Percentiles rank a stretch among this genome's conserved stretches.
Evolutionary conservation across 2,888 invertebrate species (phyloP).

Genomic region (Sycophila texana): DNA sequence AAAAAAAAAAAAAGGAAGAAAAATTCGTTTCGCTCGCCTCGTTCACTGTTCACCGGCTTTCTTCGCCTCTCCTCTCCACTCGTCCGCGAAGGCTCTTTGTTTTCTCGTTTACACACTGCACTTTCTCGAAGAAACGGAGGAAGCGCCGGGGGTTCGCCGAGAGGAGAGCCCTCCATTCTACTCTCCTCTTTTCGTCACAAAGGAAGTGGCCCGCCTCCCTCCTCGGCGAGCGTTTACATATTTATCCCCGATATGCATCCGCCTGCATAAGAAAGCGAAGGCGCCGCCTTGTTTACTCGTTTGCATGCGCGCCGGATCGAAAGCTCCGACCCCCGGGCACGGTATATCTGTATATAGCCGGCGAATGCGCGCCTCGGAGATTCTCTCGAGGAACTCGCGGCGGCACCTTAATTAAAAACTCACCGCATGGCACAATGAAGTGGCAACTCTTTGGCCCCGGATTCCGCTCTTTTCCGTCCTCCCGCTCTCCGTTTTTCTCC

Average conservation of each 20-base stretch:
- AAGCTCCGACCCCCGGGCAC: not conserved
- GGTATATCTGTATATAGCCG: not conserved
- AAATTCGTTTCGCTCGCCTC: not conserved
- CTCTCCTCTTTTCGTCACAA: constrained; percentile 35
- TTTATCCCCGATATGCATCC: constrained; percentile 55
- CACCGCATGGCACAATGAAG: constrained; percentile 71
- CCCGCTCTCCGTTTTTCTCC: constrained; percentile 6
- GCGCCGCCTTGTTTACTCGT: constrained; percentile 20
- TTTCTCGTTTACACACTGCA: constrained; percentile 49
- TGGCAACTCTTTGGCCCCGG: constrained; percentile 69
- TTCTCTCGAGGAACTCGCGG: constrained; percentile 68
- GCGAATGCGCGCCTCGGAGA: constrained; percentile 47
- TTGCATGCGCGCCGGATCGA: constrained; percentile 19
- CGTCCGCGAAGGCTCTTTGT: constrained; percentile 41
- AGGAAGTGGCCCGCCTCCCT: constrained; percentile 12
- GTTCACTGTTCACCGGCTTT: constrained; percentile 51
- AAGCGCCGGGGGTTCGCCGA: constrained; percentile 20
- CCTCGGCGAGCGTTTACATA: constrained; percentile 15
- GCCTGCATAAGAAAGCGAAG: constrained; percentile 43
- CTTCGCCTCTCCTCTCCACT: constrained; percentile 14
- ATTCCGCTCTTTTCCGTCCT: constrained; percentile 26
- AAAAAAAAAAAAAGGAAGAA: too few relatives aligned
- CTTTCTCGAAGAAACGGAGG: constrained; percentile 59
- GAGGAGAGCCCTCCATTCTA: constrained; percentile 62
- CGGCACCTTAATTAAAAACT: constrained; percentile 72